Evolutionary conservation across 2,797 vertebrate genomes (phyloP).

Genomic region (Enteromius radiatus): DNA sequence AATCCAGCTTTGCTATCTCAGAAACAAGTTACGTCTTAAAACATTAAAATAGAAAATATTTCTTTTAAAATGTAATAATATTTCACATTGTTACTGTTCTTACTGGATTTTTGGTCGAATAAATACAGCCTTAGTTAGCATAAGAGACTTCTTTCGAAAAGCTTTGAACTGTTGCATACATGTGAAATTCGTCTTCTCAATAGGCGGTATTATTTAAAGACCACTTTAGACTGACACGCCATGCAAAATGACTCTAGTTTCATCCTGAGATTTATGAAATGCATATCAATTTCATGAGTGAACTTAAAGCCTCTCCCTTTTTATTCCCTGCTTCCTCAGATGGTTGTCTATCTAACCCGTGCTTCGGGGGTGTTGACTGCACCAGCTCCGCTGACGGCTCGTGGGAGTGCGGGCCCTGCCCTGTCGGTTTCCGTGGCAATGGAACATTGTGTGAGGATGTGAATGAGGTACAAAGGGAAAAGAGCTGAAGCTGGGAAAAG

Average conservation of each 20-base stretch:
- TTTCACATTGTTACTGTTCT: neutral
- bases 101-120: neutral
- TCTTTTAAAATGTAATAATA: neutral
- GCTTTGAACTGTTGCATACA: neutral
- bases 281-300: neutral
- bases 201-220: neutral
- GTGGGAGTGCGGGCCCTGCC: constrained; percentile 95
- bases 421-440: constrained; percentile 91
- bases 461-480: constrained; percentile 85
- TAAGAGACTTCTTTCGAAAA: neutral
- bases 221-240: neutral
- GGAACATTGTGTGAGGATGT: constrained; percentile 92
- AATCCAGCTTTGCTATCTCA: neutral
- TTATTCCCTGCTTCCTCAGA: constrained; percentile 74
- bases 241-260: neutral
- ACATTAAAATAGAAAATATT: neutral
- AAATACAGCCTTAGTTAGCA: neutral
- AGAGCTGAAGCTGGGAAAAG: constrained; percentile 15
- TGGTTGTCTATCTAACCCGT: constrained; percentile 95
- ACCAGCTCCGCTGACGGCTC: constrained; percentile 93
- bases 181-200: neutral
- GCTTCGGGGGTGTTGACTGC: constrained; percentile 92
- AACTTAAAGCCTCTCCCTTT: constrained; percentile 25
- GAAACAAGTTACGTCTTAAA: neutral
- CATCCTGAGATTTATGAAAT: constrained; percentile 5